Evolutionary conservation across 2,113 vertebrate species (phyloP).

Genomic region (Malurus cyaneus): DNA sequence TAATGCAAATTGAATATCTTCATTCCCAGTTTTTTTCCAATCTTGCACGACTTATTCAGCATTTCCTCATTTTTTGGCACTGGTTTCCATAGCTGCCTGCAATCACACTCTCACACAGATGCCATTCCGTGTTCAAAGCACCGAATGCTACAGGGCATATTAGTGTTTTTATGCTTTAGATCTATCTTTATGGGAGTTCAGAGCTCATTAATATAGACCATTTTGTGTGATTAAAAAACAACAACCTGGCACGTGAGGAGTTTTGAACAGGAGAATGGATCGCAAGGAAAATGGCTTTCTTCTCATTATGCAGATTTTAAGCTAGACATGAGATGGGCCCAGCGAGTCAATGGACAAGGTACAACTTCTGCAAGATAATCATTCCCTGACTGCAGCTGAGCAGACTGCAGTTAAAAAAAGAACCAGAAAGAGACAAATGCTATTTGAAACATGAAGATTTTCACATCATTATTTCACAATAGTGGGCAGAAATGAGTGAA

Average conservation of each 20-base stretch:
- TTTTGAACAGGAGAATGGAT: slow-evolving; percentile 37
- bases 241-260: slow-evolving; percentile 7
- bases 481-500: neutral
- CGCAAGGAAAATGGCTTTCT: neutral
- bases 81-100: slow-evolving; percentile 49
- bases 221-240: slow-evolving; percentile 62
- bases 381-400: neutral
- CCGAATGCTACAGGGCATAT: slow-evolving; percentile 35
- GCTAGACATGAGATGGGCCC: neutral
- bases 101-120: slow-evolving; percentile 38
- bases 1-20: slow-evolving; percentile 42
- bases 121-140: slow-evolving; percentile 55
- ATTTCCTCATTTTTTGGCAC: slow-evolving; percentile 33
- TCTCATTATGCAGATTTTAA: slow-evolving; percentile 19
- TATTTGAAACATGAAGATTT: neutral
- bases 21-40: neutral
- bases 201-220: slow-evolving; percentile 62
- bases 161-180: slow-evolving; percentile 41
- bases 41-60: neutral
- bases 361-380: neutral
- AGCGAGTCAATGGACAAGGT: neutral
- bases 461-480: neutral
- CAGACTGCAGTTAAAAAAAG: neutral
- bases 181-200: slow-evolving; percentile 56
- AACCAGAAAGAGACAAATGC: neutral